Evolutionary conservation across 1,140 invertebrate species (phyloP), one percentile per base, ranked within the genome.

Genomic region (Drosophila mauritiana): DNA sequence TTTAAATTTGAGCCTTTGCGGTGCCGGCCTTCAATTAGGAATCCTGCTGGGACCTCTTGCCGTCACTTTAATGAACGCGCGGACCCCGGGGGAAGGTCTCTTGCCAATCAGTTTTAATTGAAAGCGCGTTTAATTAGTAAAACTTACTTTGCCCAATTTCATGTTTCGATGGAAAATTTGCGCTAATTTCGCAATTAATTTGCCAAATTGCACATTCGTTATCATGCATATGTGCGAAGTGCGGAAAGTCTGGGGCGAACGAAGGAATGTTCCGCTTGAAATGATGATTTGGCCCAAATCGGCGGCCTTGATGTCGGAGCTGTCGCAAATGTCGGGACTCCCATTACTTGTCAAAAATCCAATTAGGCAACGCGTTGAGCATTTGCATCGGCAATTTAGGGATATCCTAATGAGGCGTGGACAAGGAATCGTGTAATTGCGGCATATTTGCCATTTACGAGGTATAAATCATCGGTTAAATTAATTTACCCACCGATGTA

Each of bases 141-240:
- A 78, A 81, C 68, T 67, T 82, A 78, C 62, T 80, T 77, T 80
- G 67, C 61, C 63, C 51, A 64, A 68, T 59, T 73, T 62, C 53
- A 27, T 51, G 56, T 59, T 67, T 63, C 42, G 51, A 42, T 54
- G 36, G 40, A 55, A 78, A 72, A 57, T 73, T 61, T n/a, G 31
- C 67, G 25, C 73, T 65, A 58, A 81, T 80, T 86, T 74, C 34
- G 59, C 57, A 64, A 80, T 80, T 85, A 86, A 85, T 85, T 80
- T 81, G 81, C 63, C 69, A 65, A 67, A 77, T 61, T 73, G 72
- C 72, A 40, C 64, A 83, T 63, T 84, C 55, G 67, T 48, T 65
- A 85, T 74, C 67, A 73, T 70, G 10, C 42, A 69, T 70, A 80
- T 70, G 73, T 69, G 46, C 62, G 61, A 39, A 61, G 36, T 64